Percentiles rank a stretch among this genome's conserved stretches.
Evolutionary conservation across 1,140 invertebrate genomes (phyloP).

Genomic region (Diorhabda elongata): DNA sequence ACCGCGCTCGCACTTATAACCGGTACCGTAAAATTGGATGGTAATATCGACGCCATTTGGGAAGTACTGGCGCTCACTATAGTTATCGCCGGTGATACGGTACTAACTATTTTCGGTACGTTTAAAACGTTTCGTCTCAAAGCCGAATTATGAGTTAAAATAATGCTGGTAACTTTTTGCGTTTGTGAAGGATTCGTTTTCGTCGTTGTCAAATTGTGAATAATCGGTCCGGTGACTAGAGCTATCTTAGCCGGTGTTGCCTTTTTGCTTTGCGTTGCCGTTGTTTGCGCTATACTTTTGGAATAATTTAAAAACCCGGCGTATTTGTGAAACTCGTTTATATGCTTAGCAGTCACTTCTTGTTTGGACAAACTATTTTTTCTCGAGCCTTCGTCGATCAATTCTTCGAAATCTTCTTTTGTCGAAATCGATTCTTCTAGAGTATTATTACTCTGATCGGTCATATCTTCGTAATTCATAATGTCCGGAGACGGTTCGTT

Average conservation of each 20-base stretch:
- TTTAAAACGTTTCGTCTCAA: slow-evolving; percentile 40
- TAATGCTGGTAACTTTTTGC: slow-evolving; percentile 37
- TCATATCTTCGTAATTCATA: slow-evolving; percentile 54
- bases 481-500: slow-evolving; percentile 49
- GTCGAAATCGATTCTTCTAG: slow-evolving; percentile 60
- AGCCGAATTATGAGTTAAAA: slow-evolving; percentile 35
- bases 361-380: slow-evolving; percentile 49
- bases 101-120: slow-evolving; percentile 34
- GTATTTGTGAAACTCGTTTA: slow-evolving; percentile 43
- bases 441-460: slow-evolving; percentile 56
- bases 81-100: slow-evolving; percentile 38
- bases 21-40: slow-evolving; percentile 42
- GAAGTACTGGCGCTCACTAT: slow-evolving; percentile 43
- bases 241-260: slow-evolving; percentile 33
- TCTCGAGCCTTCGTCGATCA: slow-evolving; percentile 55
- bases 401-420: slow-evolving; percentile 58
- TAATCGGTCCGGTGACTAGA: slow-evolving; percentile 29
- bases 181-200: slow-evolving; percentile 20
- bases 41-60: slow-evolving; percentile 42
- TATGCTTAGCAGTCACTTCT: slow-evolving; percentile 35
- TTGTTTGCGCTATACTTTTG: slow-evolving; percentile 20
- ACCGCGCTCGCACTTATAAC: slow-evolving; percentile 46
- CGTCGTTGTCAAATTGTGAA: slow-evolving; percentile 20
- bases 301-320: slow-evolving; percentile 31
- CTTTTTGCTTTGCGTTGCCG: slow-evolving; percentile 18